These are phyloP conservation scores for Pinctada fucata DNA, from an alignment of 2,888 invertebrate species.

Conservation along the genomic window DNA sequence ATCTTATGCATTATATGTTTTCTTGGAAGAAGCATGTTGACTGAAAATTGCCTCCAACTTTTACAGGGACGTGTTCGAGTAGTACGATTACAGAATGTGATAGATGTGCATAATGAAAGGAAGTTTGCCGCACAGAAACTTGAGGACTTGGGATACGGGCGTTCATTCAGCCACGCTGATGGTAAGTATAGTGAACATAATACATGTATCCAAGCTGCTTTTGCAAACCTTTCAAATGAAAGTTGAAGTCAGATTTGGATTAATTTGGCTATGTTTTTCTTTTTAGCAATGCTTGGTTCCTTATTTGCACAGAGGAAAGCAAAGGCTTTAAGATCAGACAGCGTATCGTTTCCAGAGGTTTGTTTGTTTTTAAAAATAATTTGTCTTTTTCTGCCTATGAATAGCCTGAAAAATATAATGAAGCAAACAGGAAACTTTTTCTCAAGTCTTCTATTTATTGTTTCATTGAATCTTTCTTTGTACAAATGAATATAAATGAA, in stretches of 20 bases:
- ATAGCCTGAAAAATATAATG: too few relatives aligned
- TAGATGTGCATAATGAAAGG: slow-evolving; percentile 66
- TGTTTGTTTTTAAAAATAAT: slow-evolving; percentile 10
- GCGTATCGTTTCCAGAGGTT: slow-evolving; percentile 57
- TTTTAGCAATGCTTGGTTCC: slow-evolving; percentile 73
- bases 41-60: too few relatives aligned
- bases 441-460: too few relatives aligned
- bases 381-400: too few relatives aligned
- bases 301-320: slow-evolving; percentile 67
- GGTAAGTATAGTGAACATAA: slow-evolving; percentile 52
- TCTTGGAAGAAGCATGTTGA: too few relatives aligned
- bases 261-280: not conserved
- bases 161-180: slow-evolving; percentile 72
- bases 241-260: too few relatives aligned
- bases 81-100: slow-evolving; percentile 66
- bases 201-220: not conserved
- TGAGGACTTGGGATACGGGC: slow-evolving; percentile 69
- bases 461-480: too few relatives aligned
- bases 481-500: not conserved
- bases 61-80: slow-evolving; percentile 72
- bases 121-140: slow-evolving; percentile 61
- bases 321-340: slow-evolving; percentile 50
- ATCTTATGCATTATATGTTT: too few relatives aligned
- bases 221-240: too few relatives aligned
- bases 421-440: too few relatives aligned